Evolutionary conservation across 2,113 vertebrate species (phyloP).

Genomic region (Illadopsis cleaveri): DNA sequence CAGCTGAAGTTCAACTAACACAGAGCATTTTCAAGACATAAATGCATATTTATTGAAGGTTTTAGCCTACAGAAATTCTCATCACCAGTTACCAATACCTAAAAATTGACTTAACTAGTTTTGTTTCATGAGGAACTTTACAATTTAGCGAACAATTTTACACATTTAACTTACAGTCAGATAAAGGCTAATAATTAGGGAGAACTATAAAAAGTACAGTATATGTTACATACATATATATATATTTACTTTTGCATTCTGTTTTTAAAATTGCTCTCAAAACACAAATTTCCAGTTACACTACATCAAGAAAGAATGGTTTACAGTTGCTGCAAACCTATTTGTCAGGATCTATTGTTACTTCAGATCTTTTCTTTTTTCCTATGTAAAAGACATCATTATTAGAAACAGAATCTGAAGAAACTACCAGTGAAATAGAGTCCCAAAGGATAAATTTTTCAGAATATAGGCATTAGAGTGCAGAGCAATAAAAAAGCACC

Average conservation of each 20-base stretch:
- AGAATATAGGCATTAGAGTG: background rate
- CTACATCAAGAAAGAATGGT: background rate
- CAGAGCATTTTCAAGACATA: background rate
- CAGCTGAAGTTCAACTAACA: background rate
- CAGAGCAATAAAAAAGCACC: slow-evolving; percentile 11
- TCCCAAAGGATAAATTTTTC: background rate
- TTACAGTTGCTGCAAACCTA: background rate
- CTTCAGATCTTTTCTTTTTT: background rate
- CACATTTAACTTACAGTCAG: background rate
- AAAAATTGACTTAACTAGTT: background rate
- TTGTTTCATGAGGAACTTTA: background rate
- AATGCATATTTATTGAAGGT: background rate
- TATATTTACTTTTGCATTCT: background rate
- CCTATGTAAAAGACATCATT: background rate
- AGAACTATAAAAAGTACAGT: background rate
- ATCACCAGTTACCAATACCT: background rate
- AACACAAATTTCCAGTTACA: background rate
- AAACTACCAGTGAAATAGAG: background rate
- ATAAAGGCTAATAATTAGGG: background rate
- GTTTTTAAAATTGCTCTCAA: background rate
- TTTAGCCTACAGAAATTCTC: background rate
- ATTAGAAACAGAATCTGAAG: background rate
- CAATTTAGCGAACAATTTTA: background rate
- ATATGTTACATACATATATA: background rate
- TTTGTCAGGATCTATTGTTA: background rate